Evolutionary conservation across 1,140 invertebrate species (phyloP).

Genomic region (Aporrectodea caliginosa): DNA sequence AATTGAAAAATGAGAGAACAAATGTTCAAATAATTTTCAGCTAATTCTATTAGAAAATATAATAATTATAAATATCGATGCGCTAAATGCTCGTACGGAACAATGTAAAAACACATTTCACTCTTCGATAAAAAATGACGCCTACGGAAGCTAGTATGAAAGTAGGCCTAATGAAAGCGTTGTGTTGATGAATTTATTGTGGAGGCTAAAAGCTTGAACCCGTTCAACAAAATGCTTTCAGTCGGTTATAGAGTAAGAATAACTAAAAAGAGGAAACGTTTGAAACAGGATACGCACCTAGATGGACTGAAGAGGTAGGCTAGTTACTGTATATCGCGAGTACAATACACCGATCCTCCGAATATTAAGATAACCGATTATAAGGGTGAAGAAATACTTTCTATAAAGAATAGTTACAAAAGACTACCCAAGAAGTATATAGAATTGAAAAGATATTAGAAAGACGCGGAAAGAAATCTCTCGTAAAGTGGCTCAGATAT

Average conservation of each 20-base stretch:
- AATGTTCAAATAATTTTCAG: conserved; percentile 22
- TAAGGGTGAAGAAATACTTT: background rate
- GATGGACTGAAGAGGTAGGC: background rate
- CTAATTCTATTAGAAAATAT: conserved; percentile 20
- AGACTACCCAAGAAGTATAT: background rate
- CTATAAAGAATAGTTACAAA: background rate
- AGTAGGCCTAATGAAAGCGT: background rate
- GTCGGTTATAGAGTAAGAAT: background rate
- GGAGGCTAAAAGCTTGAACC: too few species aligned
- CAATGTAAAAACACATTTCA: conserved; percentile 16
- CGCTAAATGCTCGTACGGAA: background rate
- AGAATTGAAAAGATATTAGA: background rate
- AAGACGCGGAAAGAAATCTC: background rate
- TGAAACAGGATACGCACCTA: background rate
- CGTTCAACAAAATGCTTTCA: background rate
- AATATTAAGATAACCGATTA: background rate
- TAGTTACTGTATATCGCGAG: background rate
- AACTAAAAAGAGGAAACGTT: background rate
- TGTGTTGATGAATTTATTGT: background rate
- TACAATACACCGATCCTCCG: background rate
- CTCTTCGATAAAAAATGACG: conserved; percentile 20
- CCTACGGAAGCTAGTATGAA: background rate
- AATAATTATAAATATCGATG: too few species aligned
- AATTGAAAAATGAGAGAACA: background rate
- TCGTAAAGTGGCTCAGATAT: background rate